Evolutionary conservation across 2,113 vertebrate species (phyloP), one percentile per base, ranked within the genome.

Genomic region (Solenodon paradoxus): DNA sequence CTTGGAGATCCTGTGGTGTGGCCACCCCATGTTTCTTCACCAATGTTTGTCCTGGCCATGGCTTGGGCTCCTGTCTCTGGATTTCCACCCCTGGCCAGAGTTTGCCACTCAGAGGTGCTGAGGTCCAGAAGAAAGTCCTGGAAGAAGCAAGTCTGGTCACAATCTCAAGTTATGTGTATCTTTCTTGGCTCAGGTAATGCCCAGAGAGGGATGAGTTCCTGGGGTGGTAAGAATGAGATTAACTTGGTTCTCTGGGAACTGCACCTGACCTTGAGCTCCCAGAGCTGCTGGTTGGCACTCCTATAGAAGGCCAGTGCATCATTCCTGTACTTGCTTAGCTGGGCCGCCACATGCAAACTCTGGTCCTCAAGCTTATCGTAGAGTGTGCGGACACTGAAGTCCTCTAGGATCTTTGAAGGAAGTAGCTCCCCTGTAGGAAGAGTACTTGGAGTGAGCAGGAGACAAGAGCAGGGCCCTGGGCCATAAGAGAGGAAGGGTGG

Each of bases 281-380:
- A 99, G 11, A 99, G 96, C 30, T 98, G 98, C 94, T 98, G 98
- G 66, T 98, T 98, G 87, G 99, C 98, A 6, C 98, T 98, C 3
- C 93, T 98, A 95, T 99, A 99, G 97, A 99, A 99, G 88, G 98
- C 98, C 93, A 99, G 96, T 0, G 98, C 96, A 0, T 99, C 99
- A 87, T 75, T 98, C 97, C 99, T 98, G 90, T 99, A 99, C 87
- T 98, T 98, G 2, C 98, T 99, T 96, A 99, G 97, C 96, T 99
- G 99, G 9, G 99, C 98, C 0, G 98, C 99, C 92, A 99, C 75
- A n/a, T 99, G 99, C 26, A 99, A 95, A 35, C 98, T 99, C 97
- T 99, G 99, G 90, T 99, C 99, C 93, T 99, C 99, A 7, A 99
- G 98, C 97, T 99, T 99, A 96, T 99, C 99, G 0, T 99, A 99